phyloP scores from a whole-genome alignment of 2,797 vertebrate species.

The Steatocranus sp. region DNA sequence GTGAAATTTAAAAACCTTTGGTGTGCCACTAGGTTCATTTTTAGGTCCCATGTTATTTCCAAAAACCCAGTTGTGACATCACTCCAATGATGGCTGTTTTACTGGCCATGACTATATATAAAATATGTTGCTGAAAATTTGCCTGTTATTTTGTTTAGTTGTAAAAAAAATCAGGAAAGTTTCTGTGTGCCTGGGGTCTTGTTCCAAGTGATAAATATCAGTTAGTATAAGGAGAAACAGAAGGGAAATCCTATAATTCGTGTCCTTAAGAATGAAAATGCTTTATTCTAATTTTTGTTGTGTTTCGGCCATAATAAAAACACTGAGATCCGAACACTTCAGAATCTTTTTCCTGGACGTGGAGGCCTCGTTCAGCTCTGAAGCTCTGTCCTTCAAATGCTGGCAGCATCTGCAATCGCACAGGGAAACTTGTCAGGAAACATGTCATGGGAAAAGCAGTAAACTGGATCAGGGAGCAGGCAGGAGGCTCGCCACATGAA shows the following conservation, averaged over 20 bases:
- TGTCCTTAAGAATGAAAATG: neutral
- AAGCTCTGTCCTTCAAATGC: neutral
- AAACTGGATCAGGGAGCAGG: conserved; percentile 20
- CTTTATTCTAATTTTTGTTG: neutral
- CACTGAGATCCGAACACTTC: neutral
- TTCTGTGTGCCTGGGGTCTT: neutral
- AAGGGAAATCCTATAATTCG: neutral
- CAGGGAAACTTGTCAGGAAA: neutral
- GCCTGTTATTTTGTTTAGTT: neutral
- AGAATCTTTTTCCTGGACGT: neutral
- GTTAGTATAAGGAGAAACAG: neutral
- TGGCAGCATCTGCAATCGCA: conserved; percentile 29
- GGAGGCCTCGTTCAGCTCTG: neutral
- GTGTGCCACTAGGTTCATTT: neutral
- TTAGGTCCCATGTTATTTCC: neutral
- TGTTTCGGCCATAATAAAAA: neutral
- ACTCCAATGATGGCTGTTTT: neutral
- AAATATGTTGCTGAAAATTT: neutral
- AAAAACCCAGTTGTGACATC: neutral
- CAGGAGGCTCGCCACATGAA: conserved; percentile 35
- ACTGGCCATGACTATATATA: neutral
- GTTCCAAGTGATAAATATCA: neutral
- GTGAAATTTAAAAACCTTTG: neutral
- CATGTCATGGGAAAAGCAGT: conserved; percentile 45
- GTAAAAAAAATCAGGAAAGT: neutral